phyloP scores from a whole-genome alignment of 2,888 invertebrate species.

The Acanthococcus lagerstroemiae region DNA sequence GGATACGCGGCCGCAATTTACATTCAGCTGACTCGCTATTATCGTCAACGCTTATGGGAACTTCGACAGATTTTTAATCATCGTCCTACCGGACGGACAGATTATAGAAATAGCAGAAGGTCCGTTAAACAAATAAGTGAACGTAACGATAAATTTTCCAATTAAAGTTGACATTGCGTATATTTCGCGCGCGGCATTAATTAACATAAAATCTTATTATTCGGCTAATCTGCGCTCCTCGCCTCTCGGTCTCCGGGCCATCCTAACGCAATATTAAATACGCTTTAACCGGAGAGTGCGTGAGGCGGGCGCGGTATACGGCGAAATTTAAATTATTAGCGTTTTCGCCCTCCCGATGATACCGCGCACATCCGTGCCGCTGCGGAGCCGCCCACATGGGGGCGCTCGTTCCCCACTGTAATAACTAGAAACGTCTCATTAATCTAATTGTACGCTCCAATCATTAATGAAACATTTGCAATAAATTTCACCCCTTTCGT shows the following conservation, averaged over 20 bases:
- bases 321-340: constrained; percentile 29
- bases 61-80: constrained; percentile 17
- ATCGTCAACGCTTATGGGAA: too few relatives aligned
- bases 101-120: constrained; percentile 27
- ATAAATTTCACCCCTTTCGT: constrained; percentile 30
- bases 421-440: constrained; percentile 30
- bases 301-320: constrained; percentile 3
- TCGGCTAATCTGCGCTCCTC: constrained; percentile 24
- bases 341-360: constrained; percentile 15
- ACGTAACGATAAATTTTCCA: constrained; percentile 29
- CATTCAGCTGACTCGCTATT: too few relatives aligned
- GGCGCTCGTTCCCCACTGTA: constrained; percentile 22
- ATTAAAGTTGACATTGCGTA: constrained; percentile 29
- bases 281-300: background rate
- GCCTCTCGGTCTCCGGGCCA: constrained; percentile 9
- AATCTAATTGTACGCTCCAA: constrained; percentile 30
- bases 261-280: constrained; percentile 30
- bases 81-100: constrained; percentile 5
- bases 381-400: constrained; percentile 23
- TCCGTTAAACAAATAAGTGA: constrained; percentile 28
- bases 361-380: background rate
- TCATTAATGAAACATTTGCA: constrained; percentile 30
- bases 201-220: constrained; percentile 30
- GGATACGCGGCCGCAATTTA: too few relatives aligned
- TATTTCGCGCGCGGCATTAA: constrained; percentile 28